Base-by-base conservation (phyloP, 1,140 invertebrate genomes). In the Watersipora subatra region DNA sequence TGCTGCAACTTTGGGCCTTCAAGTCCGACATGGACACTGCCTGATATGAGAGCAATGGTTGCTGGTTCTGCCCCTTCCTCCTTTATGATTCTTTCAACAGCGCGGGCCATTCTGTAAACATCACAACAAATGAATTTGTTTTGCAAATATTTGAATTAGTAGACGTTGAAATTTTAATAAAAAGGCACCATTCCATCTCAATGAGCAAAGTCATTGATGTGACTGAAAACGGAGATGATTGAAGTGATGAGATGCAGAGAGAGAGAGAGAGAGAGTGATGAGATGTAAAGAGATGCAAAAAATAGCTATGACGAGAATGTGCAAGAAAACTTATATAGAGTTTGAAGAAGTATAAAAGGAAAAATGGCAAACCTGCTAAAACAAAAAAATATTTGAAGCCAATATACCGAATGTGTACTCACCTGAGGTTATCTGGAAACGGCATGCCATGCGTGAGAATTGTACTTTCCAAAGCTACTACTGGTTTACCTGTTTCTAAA, bases 381-480 rank as follows among this genome's bases (percentile, higher is more conserved):
- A n/a, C n/a, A n/a, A n/a, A n/a, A n/a, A n/a, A n/a, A n/a, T n/a
- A n/a, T n/a, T n/a, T n/a, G n/a, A n/a, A n/a, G n/a, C n/a, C n/a
- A n/a, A n/a, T n/a, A n/a, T n/a, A n/a, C n/a, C 7, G 34, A 46
- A 7, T 46, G 34, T 12, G 34, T 12, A 66, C 69, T 72, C 75
- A 84, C 83, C 88, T 79, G 58, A 95, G 81, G 82, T 99, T 99
- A 34, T 89, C 78, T 0, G 96, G 96, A 82, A 87, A 90, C 0
- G 95, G 94, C 89, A 99, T 93, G 56, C 96, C 96, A 82, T 99
- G 96, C 1, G 94, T 97, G 57, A 99, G 92, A 61, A 99, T 95
- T 1, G 96, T 94, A 17, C 92, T 94, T 83, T 99, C 96, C 67
- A 99, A 80, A 1, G 94, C 93, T 3, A 99, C 92, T 62, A 98